Conservation (phyloP, 2,797 vertebrate genomes). For the Enteromius treurensis region DNA sequence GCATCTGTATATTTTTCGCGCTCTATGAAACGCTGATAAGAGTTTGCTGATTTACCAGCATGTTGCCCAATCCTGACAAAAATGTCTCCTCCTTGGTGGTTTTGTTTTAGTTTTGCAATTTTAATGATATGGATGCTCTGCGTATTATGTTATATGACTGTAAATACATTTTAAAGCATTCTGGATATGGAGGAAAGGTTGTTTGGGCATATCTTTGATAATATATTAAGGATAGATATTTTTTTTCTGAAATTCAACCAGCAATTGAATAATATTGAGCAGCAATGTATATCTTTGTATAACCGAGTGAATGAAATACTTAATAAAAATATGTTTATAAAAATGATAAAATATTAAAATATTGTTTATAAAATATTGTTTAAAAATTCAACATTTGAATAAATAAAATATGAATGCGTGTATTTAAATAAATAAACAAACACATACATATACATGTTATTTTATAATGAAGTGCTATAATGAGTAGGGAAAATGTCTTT, state of each 20-base stretch:
- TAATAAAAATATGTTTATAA: too few species aligned
- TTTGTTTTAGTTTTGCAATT: not conserved
- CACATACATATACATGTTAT: too few species aligned
- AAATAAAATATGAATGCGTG: too few species aligned
- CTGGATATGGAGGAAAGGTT: not conserved
- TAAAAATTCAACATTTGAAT: too few species aligned
- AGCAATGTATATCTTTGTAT: not conserved
- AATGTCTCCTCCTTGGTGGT: not conserved
- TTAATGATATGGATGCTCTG: not conserved
- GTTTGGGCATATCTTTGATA: not conserved
- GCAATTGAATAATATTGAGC: too few species aligned
- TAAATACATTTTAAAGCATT: not conserved
- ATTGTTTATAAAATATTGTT: too few species aligned
- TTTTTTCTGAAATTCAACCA: too few species aligned
- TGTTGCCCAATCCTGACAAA: not conserved
- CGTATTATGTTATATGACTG: not conserved
- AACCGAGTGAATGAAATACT: not conserved
- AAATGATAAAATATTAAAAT: too few species aligned
- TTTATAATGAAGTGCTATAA: too few species aligned
- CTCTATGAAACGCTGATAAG: conserved; percentile 39
- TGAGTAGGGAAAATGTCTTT: too few species aligned
- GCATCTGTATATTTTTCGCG: conserved; percentile 25
- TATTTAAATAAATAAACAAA: too few species aligned
- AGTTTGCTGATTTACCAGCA: conserved; percentile 23
- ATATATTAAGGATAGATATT: not conserved